Conservation (phyloP, 2,888 invertebrate genomes). For the Mantis religiosa region DNA sequence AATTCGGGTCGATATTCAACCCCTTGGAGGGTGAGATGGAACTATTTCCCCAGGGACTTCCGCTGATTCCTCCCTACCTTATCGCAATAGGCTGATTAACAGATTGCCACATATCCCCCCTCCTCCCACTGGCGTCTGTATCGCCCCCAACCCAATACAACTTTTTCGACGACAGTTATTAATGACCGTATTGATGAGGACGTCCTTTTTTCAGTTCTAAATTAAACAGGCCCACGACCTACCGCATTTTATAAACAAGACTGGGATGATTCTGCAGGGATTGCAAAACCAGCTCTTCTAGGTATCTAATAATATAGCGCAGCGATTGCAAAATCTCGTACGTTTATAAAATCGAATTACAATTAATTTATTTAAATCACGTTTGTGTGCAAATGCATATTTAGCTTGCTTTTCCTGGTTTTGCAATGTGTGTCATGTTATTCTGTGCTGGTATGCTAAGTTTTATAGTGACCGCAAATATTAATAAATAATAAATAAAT, state of each 20-base stretch:
- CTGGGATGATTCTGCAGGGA: neutral
- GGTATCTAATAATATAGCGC: too few relatives aligned
- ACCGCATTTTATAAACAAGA: neutral
- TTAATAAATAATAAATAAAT: too few relatives aligned
- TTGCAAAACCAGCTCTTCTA: too few relatives aligned
- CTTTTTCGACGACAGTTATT: neutral
- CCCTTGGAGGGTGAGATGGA: neutral
- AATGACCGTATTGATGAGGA: slow-evolving; percentile 12
- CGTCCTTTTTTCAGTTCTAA: neutral
- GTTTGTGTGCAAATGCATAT: too few relatives aligned
- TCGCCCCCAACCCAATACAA: neutral
- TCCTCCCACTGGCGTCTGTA: neutral
- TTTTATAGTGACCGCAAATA: too few relatives aligned
- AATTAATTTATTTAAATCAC: too few relatives aligned
- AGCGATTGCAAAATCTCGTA: too few relatives aligned
- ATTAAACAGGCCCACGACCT: neutral
- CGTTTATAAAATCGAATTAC: too few relatives aligned
- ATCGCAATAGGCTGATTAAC: neutral
- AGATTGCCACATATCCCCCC: neutral
- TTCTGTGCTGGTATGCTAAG: too few relatives aligned
- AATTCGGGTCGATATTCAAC: neutral
- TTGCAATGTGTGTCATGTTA: too few relatives aligned
- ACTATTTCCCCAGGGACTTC: neutral
- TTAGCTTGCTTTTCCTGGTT: too few relatives aligned
- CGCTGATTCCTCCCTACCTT: neutral